Evolutionary conservation across 2,888 invertebrate species (phyloP).

Genomic region (Agrypnus murinus): DNA sequence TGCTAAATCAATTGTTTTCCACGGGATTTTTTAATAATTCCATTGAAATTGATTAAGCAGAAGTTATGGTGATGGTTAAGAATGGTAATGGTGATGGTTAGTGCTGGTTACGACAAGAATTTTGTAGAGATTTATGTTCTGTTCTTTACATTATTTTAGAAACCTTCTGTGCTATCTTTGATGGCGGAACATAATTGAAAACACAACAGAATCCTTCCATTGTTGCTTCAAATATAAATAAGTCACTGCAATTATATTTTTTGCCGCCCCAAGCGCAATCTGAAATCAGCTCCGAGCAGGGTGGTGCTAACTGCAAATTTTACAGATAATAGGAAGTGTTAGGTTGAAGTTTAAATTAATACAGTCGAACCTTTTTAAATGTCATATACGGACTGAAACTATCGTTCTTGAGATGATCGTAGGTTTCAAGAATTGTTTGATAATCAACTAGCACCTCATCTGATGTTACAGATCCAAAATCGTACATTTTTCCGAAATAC

Average conservation of each 20-base stretch:
- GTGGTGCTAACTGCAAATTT: slow-evolving; percentile 71
- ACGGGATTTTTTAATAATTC: no score
- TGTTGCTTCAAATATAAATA: slow-evolving; percentile 75
- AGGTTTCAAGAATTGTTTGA: slow-evolving; percentile 71
- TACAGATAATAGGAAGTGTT: no score
- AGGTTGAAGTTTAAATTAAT: no score
- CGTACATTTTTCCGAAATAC: slow-evolving; percentile 63
- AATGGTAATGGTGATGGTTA: no score
- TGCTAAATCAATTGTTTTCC: no score
- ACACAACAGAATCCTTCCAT: slow-evolving; percentile 77
- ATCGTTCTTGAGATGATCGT: slow-evolving; percentile 65
- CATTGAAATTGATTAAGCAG: no score
- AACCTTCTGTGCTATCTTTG: not conserved
- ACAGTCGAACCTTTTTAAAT: slow-evolving; percentile 44
- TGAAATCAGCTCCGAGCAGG: slow-evolving; percentile 72
- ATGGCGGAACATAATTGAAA: slow-evolving; percentile 73
- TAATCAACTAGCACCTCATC: slow-evolving; percentile 65
- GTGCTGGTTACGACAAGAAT: no score
- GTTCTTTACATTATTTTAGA: slow-evolving; percentile 14
- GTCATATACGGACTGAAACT: slow-evolving; percentile 41
- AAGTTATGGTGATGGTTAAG: no score
- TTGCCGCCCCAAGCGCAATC: slow-evolving; percentile 73
- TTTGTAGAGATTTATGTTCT: no score
- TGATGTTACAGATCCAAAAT: slow-evolving; percentile 63
- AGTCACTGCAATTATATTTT: slow-evolving; percentile 69